phyloP scores from a whole-genome alignment of 37 sponge, comb jelly and placozoan genomes.

The Chondrosia reniformis region DNA sequence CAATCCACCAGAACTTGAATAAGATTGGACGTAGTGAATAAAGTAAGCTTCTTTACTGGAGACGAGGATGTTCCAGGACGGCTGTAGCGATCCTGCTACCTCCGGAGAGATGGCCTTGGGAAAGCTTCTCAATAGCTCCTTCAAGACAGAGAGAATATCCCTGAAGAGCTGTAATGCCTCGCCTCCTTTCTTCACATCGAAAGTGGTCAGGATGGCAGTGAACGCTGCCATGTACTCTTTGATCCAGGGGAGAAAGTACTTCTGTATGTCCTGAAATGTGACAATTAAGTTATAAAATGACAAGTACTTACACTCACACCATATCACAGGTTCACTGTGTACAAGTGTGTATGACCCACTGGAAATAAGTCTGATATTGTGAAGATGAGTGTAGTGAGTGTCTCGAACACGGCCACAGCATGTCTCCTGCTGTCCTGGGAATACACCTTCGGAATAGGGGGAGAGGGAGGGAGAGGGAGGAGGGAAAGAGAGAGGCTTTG shows the following conservation, averaged over 20 bases:
- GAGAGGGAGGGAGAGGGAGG: not conserved
- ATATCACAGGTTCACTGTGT: no score
- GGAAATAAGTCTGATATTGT: conserved; percentile 31
- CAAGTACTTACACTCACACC: not conserved
- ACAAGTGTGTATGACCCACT: conserved; percentile 18
- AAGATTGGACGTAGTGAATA: not conserved
- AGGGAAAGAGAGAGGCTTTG: not conserved
- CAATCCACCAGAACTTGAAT: not conserved
- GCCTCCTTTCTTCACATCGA: no score
- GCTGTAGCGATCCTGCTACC: conserved; percentile 34
- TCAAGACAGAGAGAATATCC: conserved; percentile 51
- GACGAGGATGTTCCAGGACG: conserved; percentile 55
- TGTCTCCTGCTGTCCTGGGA: conserved; percentile 38
- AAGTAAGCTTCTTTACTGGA: conserved; percentile 23
- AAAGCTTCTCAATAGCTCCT: conserved; percentile 41
- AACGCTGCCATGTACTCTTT: conserved; percentile 19
- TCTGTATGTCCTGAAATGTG: not conserved
- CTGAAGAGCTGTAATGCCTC: conserved; percentile 30
- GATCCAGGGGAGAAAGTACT: conserved; percentile 3
- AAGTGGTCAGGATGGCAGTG: conserved; percentile 2
- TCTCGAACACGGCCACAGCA: conserved; percentile 54
- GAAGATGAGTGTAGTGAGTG: conserved; percentile 33
- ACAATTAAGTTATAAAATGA: not conserved
- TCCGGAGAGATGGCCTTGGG: conserved; percentile 42
- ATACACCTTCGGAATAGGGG: conserved; percentile 36